A percentile compares a stretch with the other conserved stretches of the same genome.
Evolutionary conservation across 2,797 vertebrate species (phyloP).

Genomic region (Anguilla pacifica): DNA sequence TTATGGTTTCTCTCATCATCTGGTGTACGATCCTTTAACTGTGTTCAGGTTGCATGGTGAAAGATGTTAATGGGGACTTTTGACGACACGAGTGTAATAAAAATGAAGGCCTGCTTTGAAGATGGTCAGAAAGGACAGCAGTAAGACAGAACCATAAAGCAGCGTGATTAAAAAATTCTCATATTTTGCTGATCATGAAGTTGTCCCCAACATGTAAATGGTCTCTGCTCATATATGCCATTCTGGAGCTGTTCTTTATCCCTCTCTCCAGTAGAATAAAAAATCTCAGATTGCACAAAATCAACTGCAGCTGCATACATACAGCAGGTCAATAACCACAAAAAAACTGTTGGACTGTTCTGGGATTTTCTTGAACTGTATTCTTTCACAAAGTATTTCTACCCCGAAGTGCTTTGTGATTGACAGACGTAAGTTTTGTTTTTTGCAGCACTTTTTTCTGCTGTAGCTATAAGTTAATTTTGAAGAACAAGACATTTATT

Average conservation of each 20-base stretch:
- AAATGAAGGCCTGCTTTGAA: background rate
- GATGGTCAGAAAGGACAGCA: background rate
- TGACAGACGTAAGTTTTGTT: background rate
- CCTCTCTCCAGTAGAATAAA: background rate
- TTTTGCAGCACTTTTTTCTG: background rate
- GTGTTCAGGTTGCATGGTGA: background rate
- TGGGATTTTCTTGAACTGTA: conserved; percentile 4
- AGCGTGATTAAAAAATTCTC: background rate
- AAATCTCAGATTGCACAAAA: background rate
- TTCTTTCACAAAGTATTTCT: background rate
- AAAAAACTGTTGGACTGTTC: background rate
- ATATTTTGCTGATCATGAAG: background rate
- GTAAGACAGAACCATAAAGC: background rate
- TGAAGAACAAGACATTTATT: background rate
- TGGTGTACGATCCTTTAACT: background rate
- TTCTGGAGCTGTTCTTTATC: background rate
- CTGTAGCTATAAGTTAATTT: background rate
- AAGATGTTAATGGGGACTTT: background rate
- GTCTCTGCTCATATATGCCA: background rate
- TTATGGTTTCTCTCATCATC: background rate
- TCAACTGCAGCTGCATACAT: background rate
- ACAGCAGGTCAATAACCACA: background rate
- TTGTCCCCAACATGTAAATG: background rate
- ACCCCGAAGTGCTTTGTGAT: background rate
- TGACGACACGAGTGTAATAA: background rate